A percentile compares a stretch with the other conserved stretches of the same genome.
Conservation (phyloP, 2,888 invertebrate species). For the Athetis lepigone region DNA sequence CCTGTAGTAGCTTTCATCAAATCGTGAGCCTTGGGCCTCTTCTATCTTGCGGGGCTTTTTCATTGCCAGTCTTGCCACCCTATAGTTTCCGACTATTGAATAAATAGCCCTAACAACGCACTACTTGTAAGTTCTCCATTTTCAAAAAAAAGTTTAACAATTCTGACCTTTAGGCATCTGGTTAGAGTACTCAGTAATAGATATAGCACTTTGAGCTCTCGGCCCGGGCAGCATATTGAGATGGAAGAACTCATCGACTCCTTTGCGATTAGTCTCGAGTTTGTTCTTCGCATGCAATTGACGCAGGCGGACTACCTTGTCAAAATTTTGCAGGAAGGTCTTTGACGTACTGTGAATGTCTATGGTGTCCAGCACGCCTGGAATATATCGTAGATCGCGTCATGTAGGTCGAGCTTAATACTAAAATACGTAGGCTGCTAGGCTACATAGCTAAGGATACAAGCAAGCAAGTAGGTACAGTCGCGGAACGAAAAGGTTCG, state of each 20-base stretch:
- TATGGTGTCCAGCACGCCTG: conserved; percentile 91
- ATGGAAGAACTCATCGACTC: conserved; percentile 83
- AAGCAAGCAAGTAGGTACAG: too few species aligned
- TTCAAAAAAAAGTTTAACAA: not conserved
- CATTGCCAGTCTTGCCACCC: too few species aligned
- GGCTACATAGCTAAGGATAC: too few species aligned
- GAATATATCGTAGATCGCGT: conserved; percentile 37
- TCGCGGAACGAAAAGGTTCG: too few species aligned
- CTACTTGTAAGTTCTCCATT: not conserved
- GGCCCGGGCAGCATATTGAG: conserved; percentile 83
- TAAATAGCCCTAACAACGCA: too few species aligned
- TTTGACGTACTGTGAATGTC: conserved; percentile 90
- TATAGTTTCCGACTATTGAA: too few species aligned
- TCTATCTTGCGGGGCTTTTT: too few species aligned
- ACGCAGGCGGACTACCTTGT: conserved; percentile 88
- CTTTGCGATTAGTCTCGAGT: conserved; percentile 70
- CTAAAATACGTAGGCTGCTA: too few species aligned
- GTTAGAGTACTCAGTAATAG: conserved; percentile 73
- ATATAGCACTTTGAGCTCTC: conserved; percentile 76
- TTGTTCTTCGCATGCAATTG: conserved; percentile 83
- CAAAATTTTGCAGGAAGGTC: conserved; percentile 91
- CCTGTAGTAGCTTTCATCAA: too few species aligned
- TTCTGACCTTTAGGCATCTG: conserved; percentile 77
- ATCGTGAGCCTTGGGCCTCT: too few species aligned
- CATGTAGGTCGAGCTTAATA: not conserved